Evolutionary conservation across 1,140 invertebrate species (phyloP).

Genomic region (Drosophila cardini): DNA sequence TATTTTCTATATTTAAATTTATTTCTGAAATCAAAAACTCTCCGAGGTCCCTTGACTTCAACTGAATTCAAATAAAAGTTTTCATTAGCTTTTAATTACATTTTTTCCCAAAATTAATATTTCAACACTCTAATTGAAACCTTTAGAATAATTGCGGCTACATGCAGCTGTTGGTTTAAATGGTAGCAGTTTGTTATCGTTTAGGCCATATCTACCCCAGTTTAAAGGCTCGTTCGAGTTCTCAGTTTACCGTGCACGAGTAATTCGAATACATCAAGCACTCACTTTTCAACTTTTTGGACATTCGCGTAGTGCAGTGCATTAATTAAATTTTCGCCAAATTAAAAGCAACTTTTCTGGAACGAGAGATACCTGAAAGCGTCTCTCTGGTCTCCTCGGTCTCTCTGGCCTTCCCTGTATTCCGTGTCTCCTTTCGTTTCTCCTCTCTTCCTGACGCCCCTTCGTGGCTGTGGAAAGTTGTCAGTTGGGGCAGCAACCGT

Average conservation of each 20-base stretch:
- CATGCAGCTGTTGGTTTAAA: not conserved
- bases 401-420: no score
- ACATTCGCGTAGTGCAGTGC: conserved; percentile 40
- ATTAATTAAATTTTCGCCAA: conserved; percentile 75
- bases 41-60: no score
- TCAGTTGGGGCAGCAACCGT: conserved; percentile 7
- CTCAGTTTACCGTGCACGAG: not conserved
- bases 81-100: not conserved
- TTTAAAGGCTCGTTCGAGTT: not conserved
- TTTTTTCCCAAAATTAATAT: not conserved
- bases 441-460: conserved; percentile 29
- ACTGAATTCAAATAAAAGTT: no score
- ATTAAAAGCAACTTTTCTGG: conserved; percentile 65
- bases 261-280: conserved; percentile 45
- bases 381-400: not conserved
- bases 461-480: not conserved
- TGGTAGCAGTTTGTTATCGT: conserved; percentile 1
- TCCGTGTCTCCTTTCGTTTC: conserved; percentile 8
- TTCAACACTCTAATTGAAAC: not conserved
- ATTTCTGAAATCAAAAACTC: no score
- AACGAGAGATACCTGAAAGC: conserved; percentile 18
- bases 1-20: no score
- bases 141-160: not conserved
- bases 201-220: not conserved
- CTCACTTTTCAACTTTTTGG: conserved; percentile 45